Evolutionary conservation across 2,797 vertebrate species (phyloP), one percentile per base, ranked within the genome.

Genomic region (Lagothrix lagotricha): DNA sequence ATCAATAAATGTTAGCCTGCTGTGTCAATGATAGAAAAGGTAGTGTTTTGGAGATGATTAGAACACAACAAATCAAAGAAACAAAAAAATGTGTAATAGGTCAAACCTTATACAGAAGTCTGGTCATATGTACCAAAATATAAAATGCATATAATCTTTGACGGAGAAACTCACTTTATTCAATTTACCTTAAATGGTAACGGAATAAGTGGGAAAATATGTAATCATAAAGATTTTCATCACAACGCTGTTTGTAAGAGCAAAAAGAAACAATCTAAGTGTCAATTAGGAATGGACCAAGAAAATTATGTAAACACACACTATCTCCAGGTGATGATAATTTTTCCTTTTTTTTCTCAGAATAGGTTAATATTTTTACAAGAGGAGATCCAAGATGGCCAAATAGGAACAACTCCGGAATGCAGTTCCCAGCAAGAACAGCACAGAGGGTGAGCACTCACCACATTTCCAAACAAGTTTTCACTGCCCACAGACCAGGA

Each of bases 321-420:
- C 3, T 81, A 90, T n/a, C 30, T 19, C n/a, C 61, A 93, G 28
- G 39, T 61, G n/a, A 73, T 44, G 7, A 41, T 30, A 92, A 86
- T 26, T 36, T 50, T 77, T 61, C 24, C 8, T 82, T 67, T 90
- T 48, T 80, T 64, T 52, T 12, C 12, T 73, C 28, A 82, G 57
- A 96, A 97, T 58, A 82, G 41, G n/a, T 84, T 81, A 73, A 80
- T 83, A 61, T 64, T 83, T 93, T 90, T 79, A 82, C 2, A 94
- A 90, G 17, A 64, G 20, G 52, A 54, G 52, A 22, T 54, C 20
- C 52, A 54, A 54, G 52, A 54, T 20, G 20, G 20, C 52, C 7
- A 0, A 54, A 54, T 54, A 54, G 52, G 52, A 54, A 54, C 19
- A 54, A 20, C 52, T 54, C 20, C 52, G 0, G 50, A 54, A 20